Conservation (phyloP, 1,140 invertebrate species). For the Drosophila elegans region DNA sequence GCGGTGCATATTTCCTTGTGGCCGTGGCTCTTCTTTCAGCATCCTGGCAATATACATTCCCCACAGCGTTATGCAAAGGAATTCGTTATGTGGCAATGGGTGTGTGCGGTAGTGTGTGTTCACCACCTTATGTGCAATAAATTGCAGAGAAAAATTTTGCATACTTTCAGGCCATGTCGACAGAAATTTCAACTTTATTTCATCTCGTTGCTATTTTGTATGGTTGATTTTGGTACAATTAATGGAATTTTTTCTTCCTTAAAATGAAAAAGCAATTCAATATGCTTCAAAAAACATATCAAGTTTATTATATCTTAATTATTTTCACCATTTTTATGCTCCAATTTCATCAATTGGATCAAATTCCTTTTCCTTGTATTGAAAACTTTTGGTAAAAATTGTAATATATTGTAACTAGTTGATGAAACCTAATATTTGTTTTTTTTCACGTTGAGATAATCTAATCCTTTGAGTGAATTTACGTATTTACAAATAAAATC, state of each 20-base stretch:
- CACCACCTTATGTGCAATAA: slow-evolving; percentile 42
- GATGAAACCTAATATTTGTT: too few species aligned
- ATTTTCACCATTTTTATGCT: too few species aligned
- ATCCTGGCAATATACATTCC: slow-evolving; percentile 75
- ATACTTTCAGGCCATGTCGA: slow-evolving; percentile 49
- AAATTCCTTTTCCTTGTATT: too few species aligned
- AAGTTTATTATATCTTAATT: too few species aligned
- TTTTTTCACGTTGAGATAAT: background rate
- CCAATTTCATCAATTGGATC: too few species aligned
- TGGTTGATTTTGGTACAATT: slow-evolving; percentile 27
- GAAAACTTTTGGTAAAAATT: too few species aligned
- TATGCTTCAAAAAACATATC: too few species aligned
- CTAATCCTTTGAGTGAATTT: slow-evolving; percentile 26
- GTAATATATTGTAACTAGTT: too few species aligned
- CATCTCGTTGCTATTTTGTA: slow-evolving; percentile 5
- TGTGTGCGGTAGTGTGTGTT: background rate
- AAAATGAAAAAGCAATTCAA: too few species aligned
- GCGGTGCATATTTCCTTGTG: slow-evolving; percentile 64
- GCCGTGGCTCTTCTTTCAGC: slow-evolving; percentile 48
- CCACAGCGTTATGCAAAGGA: slow-evolving; percentile 71
- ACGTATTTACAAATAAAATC: slow-evolving; percentile 47
- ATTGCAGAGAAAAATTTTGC: slow-evolving; percentile 51
- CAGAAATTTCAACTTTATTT: slow-evolving; percentile 21
- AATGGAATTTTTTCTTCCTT: slow-evolving; percentile 20
- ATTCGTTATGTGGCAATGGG: slow-evolving; percentile 65